phyloP scores from a whole-genome alignment of 2,113 vertebrate genomes.

The Dromas ardeola region DNA sequence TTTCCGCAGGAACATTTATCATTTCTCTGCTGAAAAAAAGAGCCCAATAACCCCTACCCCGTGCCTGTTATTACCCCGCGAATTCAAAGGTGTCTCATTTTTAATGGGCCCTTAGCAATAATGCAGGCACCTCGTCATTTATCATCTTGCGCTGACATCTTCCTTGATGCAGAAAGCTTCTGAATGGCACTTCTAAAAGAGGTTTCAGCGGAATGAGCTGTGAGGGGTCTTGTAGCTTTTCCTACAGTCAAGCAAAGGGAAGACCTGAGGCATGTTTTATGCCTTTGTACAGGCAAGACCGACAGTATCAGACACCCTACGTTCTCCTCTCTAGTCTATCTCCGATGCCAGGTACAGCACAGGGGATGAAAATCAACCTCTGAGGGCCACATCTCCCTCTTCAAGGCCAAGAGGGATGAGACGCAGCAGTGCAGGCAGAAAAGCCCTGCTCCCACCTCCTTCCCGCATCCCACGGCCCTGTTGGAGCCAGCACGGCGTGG shows the following conservation, averaged over 20 bases:
- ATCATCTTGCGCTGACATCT: constrained; percentile 34
- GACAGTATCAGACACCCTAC: fast-evolving
- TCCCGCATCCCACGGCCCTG: fast-evolving
- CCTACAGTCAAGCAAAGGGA: neutral
- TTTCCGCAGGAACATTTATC: constrained; percentile 57
- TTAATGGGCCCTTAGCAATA: constrained; percentile 63
- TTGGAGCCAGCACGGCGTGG: fast-evolving
- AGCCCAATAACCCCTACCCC: constrained; percentile 33
- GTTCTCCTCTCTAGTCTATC: neutral
- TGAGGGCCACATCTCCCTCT: neutral
- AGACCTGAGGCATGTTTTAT: neutral
- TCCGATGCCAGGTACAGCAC: neutral
- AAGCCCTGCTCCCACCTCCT: neutral
- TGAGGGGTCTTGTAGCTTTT: neutral
- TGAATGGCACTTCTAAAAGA: constrained; percentile 43
- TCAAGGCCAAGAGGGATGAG: neutral
- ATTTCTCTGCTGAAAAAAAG: constrained; percentile 45
- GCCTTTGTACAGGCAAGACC: neutral
- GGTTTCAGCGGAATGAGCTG: neutral
- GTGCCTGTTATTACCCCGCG: constrained; percentile 45
- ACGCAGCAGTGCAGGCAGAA: neutral
- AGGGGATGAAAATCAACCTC: neutral
- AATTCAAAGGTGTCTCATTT: constrained; percentile 64
- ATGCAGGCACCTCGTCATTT: constrained; percentile 26
- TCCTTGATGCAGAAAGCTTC: neutral